Conservation (phyloP, 2,113 vertebrate genomes). For the Turnix velox region DNA sequence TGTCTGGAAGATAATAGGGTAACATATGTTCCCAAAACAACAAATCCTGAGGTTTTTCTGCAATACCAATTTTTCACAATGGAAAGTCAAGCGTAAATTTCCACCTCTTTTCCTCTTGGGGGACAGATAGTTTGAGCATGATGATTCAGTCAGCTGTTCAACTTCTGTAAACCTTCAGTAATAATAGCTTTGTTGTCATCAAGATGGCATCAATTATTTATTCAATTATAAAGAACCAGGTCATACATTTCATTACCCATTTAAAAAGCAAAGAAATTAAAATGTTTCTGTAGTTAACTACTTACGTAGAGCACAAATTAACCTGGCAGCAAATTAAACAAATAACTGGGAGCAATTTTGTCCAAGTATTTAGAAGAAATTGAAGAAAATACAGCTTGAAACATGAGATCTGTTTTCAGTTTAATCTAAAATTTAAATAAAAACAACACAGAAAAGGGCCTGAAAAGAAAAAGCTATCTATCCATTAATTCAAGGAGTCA, state of each 20-base stretch:
- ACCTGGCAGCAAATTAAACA: not conserved
- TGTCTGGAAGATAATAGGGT: not conserved
- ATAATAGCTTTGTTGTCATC: not conserved
- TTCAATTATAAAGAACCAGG: not conserved
- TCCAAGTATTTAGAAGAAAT: not conserved
- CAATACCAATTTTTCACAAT: not conserved
- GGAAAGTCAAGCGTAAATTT: not conserved
- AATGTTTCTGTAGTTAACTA: not conserved
- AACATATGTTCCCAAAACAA: not conserved
- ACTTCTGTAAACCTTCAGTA: not conserved
- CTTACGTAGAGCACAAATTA: not conserved
- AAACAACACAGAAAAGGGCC: not conserved
- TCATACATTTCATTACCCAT: not conserved
- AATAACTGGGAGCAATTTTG: not conserved
- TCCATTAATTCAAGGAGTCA: not conserved
- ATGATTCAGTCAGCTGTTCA: not conserved
- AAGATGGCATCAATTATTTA: not conserved
- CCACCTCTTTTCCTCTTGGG: not conserved
- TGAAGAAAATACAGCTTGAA: not conserved
- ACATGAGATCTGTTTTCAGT: not conserved
- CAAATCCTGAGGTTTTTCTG: not conserved
- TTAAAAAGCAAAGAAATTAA: not conserved
- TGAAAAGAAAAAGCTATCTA: not conserved
- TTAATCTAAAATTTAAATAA: not conserved
- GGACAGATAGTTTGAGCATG: not conserved